Evolutionary conservation across 2,888 invertebrate genomes (phyloP), one percentile per base, ranked within the genome.

Genomic region (Tipula helvola): DNA sequence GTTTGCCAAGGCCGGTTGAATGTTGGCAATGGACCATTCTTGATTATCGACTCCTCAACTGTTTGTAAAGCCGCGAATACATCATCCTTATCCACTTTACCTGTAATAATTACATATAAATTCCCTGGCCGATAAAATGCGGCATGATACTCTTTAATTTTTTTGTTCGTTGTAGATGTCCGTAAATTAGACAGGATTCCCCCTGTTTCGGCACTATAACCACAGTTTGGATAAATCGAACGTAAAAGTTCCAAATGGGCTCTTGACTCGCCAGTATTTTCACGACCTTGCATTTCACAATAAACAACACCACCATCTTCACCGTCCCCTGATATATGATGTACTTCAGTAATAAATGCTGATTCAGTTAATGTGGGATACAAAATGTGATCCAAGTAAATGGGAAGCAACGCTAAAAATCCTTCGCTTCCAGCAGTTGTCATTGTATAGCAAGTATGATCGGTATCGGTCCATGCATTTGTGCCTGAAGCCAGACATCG

Each of bases 221-320:
- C 97, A 89, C 94, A 93, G 36, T 95, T 95, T 0, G 97, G 96
- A 90, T 97, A 98, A 90, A 97, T 93, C 2, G 94, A 93, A 88
- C 95, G 92, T 28, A 94, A 90, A 90, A 97, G 91, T 88, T 93
- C 93, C 87, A 94, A 91, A 88, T 95, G 93, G 87, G 95, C 93
- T 87, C 95, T 92, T 87, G 94, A 94, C 90, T 96, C 96, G 4
- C 96, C 95, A n/a, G 93, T 93, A 90, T 96, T 97, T 90, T 97
- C 97, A 42, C 94, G 90, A 0, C 95, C 96, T 91, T 97, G 97
- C 96, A 98, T 97, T 92, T 98, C 98, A 91, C 97, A 97, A 90
- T 98, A 98, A n/a, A 98, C 97, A 13, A 98, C 97, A 18, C 98
- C 98, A 12, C 96, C 97, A 92, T 98, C 96, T 88, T 96, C 95